Evolutionary conservation across 2,113 vertebrate genomes (phyloP), one percentile per base, ranked within the genome.

Genomic region (Dascyllus trimaculatus): DNA sequence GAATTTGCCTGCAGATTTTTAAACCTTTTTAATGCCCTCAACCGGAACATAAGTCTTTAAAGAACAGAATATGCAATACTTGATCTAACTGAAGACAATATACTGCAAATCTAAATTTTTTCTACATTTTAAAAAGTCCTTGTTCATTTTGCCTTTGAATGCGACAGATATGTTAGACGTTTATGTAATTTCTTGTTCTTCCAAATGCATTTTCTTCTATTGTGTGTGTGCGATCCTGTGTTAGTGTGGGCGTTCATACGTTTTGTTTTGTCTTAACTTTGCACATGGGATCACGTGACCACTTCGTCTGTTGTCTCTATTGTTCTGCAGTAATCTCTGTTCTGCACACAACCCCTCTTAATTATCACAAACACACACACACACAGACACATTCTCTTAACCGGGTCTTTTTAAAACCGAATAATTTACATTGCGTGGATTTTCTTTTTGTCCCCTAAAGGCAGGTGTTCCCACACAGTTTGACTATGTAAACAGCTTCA

Each of bases 281-380:
- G 4, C 52, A 14, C 60, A 24, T 45, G 29, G 35, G 59, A 40
- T 78, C 19, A 58, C 40, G 40, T 77, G 49, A 73, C n/a, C 10
- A 1, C 63, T 65, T 35, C 29, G 1, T 75, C 64, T 71, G 61
- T 53, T 60, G 15, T 71, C 61, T 76, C 63, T 53, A 69, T 69
- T 81, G 51, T 86, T 24, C 40, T 52, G 32, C 35, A 49, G 75
- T 82, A 71, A 77, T 82, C 81, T 80, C 45, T 25, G 22, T 52
- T 67, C 54, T 58, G 62, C 61, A 78, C 58, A 15, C 40, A 15
- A 38, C 1, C 1, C 19, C 43, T 38, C 71, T 29, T 71, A 52
- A 68, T 65, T 64, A 81, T 70, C 48, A 60, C 59, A 13, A 58
- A 66, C 22, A 66, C 46, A 60, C 77, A 57, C 45, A 80, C 62